Conservation (phyloP, 2,797 vertebrate species). For the Saxicola maurus region DNA sequence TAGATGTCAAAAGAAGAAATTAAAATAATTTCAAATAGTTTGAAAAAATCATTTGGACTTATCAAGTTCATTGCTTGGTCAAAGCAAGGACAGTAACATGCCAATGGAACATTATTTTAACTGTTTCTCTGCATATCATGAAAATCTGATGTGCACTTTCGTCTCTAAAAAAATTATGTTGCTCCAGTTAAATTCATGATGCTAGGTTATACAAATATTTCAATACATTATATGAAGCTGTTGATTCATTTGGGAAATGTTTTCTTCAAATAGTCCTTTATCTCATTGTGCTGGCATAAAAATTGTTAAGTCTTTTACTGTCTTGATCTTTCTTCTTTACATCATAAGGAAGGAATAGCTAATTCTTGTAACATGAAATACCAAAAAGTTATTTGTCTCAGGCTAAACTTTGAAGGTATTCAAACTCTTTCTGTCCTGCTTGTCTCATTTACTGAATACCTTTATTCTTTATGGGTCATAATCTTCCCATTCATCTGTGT, state of each 20-base stretch:
- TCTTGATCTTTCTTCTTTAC: not conserved
- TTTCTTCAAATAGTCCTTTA: not conserved
- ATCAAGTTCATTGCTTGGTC: not conserved
- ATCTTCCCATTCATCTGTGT: rapidly evolving
- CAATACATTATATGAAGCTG: not conserved
- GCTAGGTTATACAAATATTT: not conserved
- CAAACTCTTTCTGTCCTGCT: not conserved
- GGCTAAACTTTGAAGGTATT: not conserved
- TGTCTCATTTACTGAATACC: not conserved
- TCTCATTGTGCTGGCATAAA: not conserved
- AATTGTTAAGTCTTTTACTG: not conserved
- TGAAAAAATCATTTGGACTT: not conserved
- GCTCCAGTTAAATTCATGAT: not conserved
- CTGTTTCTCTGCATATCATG: not conserved
- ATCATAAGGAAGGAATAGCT: not conserved
- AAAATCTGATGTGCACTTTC: not conserved
- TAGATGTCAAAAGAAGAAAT: not conserved
- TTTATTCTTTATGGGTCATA: not conserved
- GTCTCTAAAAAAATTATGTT: not conserved
- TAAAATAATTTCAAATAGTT: not conserved
- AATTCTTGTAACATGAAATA: not conserved
- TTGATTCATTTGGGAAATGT: not conserved
- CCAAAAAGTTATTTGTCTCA: not conserved
- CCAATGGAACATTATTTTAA: not conserved
- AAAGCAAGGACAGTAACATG: not conserved